These are phyloP conservation scores for Archips crataeganus DNA, from an alignment of 2,888 invertebrate genomes.

Conservation along the genomic window DNA sequence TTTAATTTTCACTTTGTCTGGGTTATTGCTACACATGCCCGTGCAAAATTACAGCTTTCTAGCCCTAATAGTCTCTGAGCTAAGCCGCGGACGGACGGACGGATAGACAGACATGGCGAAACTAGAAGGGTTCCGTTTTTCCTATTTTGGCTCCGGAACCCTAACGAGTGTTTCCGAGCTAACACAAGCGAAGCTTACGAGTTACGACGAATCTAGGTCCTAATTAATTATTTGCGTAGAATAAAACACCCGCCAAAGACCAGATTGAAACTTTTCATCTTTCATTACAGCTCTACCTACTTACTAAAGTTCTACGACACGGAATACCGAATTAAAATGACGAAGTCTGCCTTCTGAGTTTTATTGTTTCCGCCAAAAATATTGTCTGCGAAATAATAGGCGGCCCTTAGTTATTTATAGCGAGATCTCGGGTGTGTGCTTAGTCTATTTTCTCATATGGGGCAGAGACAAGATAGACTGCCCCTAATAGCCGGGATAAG, in stretches of 20 bases:
- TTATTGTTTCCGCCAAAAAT: slow-evolving; percentile 38
- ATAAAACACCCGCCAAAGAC: not conserved
- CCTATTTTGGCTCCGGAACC: too few species aligned
- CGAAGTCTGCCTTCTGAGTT: slow-evolving; percentile 16
- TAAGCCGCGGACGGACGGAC: too few species aligned
- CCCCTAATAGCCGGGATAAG: slow-evolving; percentile 32
- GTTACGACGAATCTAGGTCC: not conserved
- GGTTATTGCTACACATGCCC: too few species aligned
- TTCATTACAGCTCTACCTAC: slow-evolving; percentile 23
- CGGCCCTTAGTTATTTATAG: slow-evolving; percentile 39
- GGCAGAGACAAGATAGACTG: slow-evolving; percentile 34
- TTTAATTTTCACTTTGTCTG: too few species aligned
- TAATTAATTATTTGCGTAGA: not conserved
- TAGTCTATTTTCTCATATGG: slow-evolving; percentile 43
- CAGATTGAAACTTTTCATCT: slow-evolving; percentile 22
- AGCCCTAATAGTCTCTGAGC: too few species aligned
- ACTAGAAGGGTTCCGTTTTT: too few species aligned
- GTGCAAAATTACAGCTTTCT: too few species aligned
- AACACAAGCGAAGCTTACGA: too few species aligned
- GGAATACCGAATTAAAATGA: slow-evolving; percentile 22
- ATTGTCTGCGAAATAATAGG: slow-evolving; percentile 33
- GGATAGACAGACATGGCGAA: too few species aligned
- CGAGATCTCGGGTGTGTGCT: slow-evolving; percentile 27
- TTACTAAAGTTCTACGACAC: slow-evolving; percentile 17
- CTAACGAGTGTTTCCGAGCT: not conserved